A percentile compares a stretch with the other conserved stretches of the same genome.
Conservation (phyloP, 2,888 invertebrate species). For the Thymelicus lineola region DNA sequence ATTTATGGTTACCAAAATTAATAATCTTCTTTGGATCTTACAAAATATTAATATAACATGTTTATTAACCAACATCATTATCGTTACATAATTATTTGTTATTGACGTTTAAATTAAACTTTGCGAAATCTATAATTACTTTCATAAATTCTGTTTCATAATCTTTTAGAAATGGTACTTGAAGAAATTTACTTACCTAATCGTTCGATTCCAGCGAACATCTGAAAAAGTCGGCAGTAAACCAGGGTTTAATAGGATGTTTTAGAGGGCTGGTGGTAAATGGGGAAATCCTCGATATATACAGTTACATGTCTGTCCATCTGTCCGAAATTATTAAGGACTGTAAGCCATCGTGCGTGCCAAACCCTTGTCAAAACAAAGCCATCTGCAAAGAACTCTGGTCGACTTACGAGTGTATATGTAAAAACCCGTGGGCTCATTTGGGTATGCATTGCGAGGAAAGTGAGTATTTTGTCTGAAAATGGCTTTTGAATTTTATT, state of each 20-base stretch:
- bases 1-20: too few species aligned
- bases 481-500: too few species aligned
- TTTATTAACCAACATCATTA: background rate
- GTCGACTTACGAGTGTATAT: slow-evolving; percentile 96
- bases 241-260: slow-evolving; percentile 96
- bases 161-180: background rate
- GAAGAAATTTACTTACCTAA: background rate
- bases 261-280: slow-evolving; percentile 97
- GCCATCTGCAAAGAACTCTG: slow-evolving; percentile 96
- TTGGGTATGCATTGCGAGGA: slow-evolving; percentile 95
- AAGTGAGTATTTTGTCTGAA: slow-evolving; percentile 86
- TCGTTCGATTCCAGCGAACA: slow-evolving; percentile 86
- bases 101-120: background rate
- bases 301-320: slow-evolving; percentile 96
- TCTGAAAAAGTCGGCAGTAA: slow-evolving; percentile 92
- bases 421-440: slow-evolving; percentile 97
- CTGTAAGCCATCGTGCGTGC: slow-evolving; percentile 97
- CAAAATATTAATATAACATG: background rate
- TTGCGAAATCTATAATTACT: slow-evolving; percentile 6
- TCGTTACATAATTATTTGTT: slow-evolving; percentile 23
- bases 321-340: slow-evolving; percentile 96
- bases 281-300: slow-evolving; percentile 95
- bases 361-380: slow-evolving; percentile 96
- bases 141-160: slow-evolving; percentile 1
- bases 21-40: background rate